Base-by-base conservation (phyloP, 2,797 vertebrate species). In the Hafferia zeledoni region DNA sequence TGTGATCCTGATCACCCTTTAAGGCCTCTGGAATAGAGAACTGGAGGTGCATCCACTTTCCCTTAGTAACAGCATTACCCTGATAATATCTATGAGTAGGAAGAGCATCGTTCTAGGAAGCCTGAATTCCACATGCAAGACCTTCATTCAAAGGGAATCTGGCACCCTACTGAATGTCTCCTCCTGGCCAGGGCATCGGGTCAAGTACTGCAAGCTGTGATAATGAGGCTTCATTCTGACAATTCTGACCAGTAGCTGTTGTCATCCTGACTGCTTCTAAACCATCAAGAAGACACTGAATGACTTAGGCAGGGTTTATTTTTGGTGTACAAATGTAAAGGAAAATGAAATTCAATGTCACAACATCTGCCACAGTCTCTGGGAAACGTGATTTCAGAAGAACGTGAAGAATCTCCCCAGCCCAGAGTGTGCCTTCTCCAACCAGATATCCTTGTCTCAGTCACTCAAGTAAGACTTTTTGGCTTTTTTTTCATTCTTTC, bases 191-290 rank as follows among this genome's bases (percentile, higher is more conserved):
- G 96, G 92, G 95, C 95, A 94, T 35, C 80, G 50, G 87, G 95
- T 96, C 95, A 96, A 96, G 80, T 96, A 96, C 95, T 95, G 93
- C 80, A 37, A 95, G 95, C 93, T 95, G 95, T 93, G 93, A 97
- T 93, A 96, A 96, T 80, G 43, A 94, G 77, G 67, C 90, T 93
- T 64, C 83, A 77, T 91, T 68, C 93, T 96, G 93, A 94, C 95
- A 94, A 94, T 84, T 84, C 87, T 89, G 88, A 97, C 95, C 94
- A 95, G 83, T 68, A 96, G 94, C 94, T 95, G 91, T 93, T 95
- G 95, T 95, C 96, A 96, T 95, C 71, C 86, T 85, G 91, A 91
- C 95, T 87, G 84, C 71, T 83, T 74, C 91, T 77, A 95, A 96
- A 91, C 75, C 71, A 69, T 94, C 94, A 94, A 74, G 70, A 94